phyloP scores from a whole-genome alignment of 2,888 invertebrate genomes.

The Trachelus tabidus region DNA sequence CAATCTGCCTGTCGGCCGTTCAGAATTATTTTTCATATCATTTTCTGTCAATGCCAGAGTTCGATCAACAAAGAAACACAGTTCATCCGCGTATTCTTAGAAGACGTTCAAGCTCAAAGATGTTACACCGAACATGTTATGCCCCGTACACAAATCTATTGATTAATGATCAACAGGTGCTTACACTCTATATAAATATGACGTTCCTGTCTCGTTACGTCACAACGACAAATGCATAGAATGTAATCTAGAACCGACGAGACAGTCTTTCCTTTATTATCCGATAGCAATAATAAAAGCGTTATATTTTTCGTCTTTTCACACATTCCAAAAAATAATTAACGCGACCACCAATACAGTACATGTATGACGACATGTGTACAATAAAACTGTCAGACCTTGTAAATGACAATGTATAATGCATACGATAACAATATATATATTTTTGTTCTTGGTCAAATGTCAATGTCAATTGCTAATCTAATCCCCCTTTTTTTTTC shows the following conservation, averaged over 20 bases:
- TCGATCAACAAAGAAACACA: not conserved
- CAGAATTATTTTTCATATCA: not conserved
- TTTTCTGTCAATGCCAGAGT: not conserved
- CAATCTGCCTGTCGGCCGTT: not conserved
- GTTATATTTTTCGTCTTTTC: too few relatives aligned
- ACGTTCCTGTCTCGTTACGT: not conserved
- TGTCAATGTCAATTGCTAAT: not conserved
- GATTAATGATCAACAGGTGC: not conserved
- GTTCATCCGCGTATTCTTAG: not conserved
- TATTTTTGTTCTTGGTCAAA: not conserved
- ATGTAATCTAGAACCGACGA: not conserved
- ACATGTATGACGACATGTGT: not conserved
- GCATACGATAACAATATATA: not conserved
- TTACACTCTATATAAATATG: not conserved
- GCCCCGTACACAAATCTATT: not conserved
- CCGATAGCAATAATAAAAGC: not conserved
- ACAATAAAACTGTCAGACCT: not conserved
- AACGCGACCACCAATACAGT: not conserved
- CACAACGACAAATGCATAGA: not conserved
- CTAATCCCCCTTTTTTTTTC: not conserved
- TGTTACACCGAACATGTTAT: not conserved
- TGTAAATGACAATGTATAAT: not conserved
- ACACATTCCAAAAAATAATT: not conserved
- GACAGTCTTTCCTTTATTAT: not conserved
- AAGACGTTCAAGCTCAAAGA: not conserved